Conservation (phyloP, 2,888 invertebrate species). For the Argyresthia goedartella region DNA sequence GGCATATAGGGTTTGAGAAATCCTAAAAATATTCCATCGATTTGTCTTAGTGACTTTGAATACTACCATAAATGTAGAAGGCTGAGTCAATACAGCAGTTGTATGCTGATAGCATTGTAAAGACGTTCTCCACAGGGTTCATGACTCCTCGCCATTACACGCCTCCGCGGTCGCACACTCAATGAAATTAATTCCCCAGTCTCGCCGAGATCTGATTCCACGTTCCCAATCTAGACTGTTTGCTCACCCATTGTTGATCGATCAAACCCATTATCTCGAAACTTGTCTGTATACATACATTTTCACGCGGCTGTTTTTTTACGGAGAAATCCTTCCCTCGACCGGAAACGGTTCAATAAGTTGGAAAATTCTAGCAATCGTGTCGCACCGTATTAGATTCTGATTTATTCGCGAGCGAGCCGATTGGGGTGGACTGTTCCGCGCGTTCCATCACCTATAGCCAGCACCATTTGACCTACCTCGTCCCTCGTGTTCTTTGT, state of each 20-base stretch:
- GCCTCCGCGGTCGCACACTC: slow-evolving; percentile 23
- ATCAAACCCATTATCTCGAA: slow-evolving; percentile 1
- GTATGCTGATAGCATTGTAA: background rate
- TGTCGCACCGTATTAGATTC: slow-evolving; percentile 58
- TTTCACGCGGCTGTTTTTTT: background rate
- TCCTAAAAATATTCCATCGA: no score
- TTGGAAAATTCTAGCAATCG: slow-evolving; percentile 55
- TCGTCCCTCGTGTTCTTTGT: slow-evolving; percentile 15
- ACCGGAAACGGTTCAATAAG: slow-evolving; percentile 46
- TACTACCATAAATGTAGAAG: no score
- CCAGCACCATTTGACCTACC: slow-evolving; percentile 29
- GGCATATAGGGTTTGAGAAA: no score
- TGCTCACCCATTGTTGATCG: slow-evolving; percentile 3
- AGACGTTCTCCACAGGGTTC: background rate
- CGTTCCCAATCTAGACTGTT: slow-evolving; percentile 17
- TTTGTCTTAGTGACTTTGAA: no score
- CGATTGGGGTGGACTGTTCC: slow-evolving; percentile 49
- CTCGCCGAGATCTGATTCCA: slow-evolving; percentile 44
- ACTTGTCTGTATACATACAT: background rate
- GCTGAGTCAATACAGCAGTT: no score
- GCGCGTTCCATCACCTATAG: slow-evolving; percentile 28
- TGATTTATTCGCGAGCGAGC: slow-evolving; percentile 56
- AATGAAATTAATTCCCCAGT: slow-evolving; percentile 49
- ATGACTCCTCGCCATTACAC: slow-evolving; percentile 26
- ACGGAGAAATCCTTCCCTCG: slow-evolving; percentile 7